Conservation (phyloP, 2,113 vertebrate genomes). For the Felis chaus region DNA sequence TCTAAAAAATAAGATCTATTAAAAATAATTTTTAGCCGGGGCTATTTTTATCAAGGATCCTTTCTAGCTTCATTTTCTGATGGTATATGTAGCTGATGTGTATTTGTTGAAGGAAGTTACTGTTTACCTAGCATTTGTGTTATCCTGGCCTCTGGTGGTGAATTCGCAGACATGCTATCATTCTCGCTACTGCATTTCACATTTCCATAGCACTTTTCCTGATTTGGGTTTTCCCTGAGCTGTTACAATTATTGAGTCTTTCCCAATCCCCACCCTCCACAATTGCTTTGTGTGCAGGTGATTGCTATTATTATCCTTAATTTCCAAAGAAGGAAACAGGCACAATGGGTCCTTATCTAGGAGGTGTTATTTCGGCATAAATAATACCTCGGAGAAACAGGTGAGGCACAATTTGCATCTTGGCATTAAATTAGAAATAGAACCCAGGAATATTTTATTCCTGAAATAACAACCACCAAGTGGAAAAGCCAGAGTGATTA, state of each 20-base stretch:
- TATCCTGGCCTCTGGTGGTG: background rate
- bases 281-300: background rate
- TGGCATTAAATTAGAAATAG: conserved; percentile 61
- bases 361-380: conserved; percentile 42
- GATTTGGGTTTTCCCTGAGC: background rate
- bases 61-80: background rate
- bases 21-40: background rate
- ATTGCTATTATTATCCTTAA: conserved; percentile 55
- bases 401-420: conserved; percentile 63
- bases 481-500: background rate
- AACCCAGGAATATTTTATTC: conserved; percentile 49
- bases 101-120: background rate
- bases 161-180: background rate
- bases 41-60: background rate
- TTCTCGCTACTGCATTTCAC: background rate
- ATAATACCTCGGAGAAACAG: conserved; percentile 54
- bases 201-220: background rate
- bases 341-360: background rate
- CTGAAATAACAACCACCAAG: conserved; percentile 4
- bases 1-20: background rate
- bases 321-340: conserved; percentile 51
- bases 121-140: background rate
- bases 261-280: background rate
- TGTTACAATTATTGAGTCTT: background rate
- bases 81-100: rapidly evolving